A percentile compares a stretch with the other conserved stretches of the same genome.
phyloP scores from a whole-genome alignment of 2,113 vertebrate species.

The Cettia cetti region DNA sequence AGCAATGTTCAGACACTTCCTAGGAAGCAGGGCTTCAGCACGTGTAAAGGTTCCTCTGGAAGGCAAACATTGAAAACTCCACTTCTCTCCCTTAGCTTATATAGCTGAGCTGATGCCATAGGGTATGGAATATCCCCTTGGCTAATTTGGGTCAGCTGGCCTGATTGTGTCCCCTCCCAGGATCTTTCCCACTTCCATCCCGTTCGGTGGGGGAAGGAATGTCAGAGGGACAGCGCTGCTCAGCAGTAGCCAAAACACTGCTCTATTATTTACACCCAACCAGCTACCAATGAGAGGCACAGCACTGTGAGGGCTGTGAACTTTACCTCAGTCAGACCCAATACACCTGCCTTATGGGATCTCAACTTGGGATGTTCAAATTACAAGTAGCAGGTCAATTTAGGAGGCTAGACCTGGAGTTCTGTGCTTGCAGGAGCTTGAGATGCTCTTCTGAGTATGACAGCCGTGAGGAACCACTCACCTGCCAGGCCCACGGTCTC shows the following conservation, averaged over 20 bases:
- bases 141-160: not conserved
- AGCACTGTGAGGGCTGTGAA: not conserved
- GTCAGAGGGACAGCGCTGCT: not conserved
- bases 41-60: fast-evolving
- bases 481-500: not conserved
- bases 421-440: not conserved
- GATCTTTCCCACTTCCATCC: not conserved
- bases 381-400: not conserved
- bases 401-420: not conserved
- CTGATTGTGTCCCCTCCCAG: not conserved
- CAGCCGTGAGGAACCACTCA: not conserved
- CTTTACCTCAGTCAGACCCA: not conserved
- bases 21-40: not conserved
- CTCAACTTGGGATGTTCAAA: not conserved
- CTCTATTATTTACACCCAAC: not conserved
- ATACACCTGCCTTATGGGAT: not conserved
- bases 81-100: not conserved
- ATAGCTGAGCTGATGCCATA: not conserved
- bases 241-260: not conserved
- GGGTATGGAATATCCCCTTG: not conserved
- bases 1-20: not conserved
- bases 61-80: not conserved
- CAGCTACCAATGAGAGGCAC: not conserved
- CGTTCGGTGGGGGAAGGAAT: not conserved
- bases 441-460: not conserved